These are phyloP conservation scores for Brachyrhaphis roseni DNA, from an alignment of 2,797 vertebrate species.

Conservation along the genomic window DNA sequence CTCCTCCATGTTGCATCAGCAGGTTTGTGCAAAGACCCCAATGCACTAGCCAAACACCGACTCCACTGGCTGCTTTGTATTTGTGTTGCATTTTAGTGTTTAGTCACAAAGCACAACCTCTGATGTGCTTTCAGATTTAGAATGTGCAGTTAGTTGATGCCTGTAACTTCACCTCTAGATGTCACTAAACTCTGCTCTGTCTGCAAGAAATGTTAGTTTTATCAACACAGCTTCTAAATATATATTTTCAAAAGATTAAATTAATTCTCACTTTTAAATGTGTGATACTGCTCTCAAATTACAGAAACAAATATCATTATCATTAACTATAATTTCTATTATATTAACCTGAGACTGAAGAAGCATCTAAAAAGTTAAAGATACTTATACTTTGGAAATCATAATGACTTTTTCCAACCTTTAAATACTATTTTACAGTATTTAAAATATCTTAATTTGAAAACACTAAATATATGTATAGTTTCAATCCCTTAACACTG, in stretches of 20 bases:
- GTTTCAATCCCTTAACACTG: not conserved
- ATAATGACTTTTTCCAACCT: not conserved
- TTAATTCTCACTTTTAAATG: not conserved
- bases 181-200: not conserved
- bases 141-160: not conserved
- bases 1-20: constrained; percentile 4
- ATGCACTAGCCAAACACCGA: not conserved
- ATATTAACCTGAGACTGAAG: not conserved
- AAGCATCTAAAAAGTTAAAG: not conserved
- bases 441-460: not conserved
- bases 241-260: not conserved
- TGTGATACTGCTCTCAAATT: constrained; percentile 6
- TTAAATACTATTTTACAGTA: not conserved
- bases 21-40: not conserved
- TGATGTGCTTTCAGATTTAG: not conserved
- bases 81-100: not conserved
- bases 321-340: constrained; percentile 3
- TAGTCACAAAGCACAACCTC: not conserved
- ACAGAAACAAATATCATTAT: no score
- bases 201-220: not conserved
- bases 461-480: not conserved
- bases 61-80: constrained; percentile 5
- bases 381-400: not conserved
- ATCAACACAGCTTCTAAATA: not conserved
- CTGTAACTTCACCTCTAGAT: constrained; percentile 9